These are phyloP conservation scores for Sminthurinus aureus DNA, from an alignment of 2,888 invertebrate genomes.

Conservation along the genomic window DNA sequence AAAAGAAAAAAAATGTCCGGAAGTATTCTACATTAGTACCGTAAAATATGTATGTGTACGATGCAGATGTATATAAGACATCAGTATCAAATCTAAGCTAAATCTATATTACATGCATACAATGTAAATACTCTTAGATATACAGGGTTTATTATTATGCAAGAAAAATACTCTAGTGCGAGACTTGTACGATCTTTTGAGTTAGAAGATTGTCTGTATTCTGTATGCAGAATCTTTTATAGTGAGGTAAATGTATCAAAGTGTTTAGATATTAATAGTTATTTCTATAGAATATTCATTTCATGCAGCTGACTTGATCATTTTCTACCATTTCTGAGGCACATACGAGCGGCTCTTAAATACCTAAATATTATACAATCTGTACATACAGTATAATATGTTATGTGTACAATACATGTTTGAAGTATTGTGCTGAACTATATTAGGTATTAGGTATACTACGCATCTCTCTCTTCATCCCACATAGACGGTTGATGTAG, in stretches of 20 bases:
- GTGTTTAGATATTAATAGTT: neutral
- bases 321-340: neutral
- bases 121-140: too few species aligned
- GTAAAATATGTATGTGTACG: too few species aligned
- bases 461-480: too few species aligned
- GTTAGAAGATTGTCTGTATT: neutral
- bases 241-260: neutral
- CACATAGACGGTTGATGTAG: too few species aligned
- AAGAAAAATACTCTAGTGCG: neutral
- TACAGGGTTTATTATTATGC: neutral
- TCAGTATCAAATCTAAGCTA: too few species aligned
- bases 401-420: neutral
- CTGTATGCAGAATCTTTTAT: neutral
- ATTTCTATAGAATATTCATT: neutral
- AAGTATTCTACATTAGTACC: too few species aligned
- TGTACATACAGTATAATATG: neutral
- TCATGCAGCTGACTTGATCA: neutral
- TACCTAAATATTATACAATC: neutral
- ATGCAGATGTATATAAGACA: neutral
- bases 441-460: too few species aligned
- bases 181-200: neutral
- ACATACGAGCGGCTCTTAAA: neutral
- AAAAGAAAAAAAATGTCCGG: too few species aligned
- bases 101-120: too few species aligned
- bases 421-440: too few species aligned